These are phyloP conservation scores for Cichlasoma orientale DNA, from an alignment of 2,797 vertebrate species.

Conservation along the genomic window DNA sequence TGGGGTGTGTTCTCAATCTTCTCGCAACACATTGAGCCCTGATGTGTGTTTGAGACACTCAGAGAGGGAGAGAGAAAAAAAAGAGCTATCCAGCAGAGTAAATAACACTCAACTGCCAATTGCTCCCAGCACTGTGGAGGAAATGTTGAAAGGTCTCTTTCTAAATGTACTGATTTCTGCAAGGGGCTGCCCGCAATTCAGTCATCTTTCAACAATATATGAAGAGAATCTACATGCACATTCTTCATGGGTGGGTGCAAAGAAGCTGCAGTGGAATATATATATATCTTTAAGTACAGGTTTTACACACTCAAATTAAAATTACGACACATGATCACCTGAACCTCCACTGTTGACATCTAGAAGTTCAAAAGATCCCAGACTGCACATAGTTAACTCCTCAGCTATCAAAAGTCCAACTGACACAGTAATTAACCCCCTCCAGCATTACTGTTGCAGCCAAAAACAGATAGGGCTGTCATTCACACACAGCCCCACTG, in stretches of 20 bases:
- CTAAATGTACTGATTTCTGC: constrained; percentile 23
- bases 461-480: constrained; percentile 19
- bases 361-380: constrained; percentile 5
- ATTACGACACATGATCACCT: neutral
- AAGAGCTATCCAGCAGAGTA: constrained; percentile 46
- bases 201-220: neutral
- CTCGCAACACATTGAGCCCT: constrained; percentile 74
- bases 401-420: neutral
- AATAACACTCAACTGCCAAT: constrained; percentile 64
- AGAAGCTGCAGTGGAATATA: neutral
- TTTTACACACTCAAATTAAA: neutral
- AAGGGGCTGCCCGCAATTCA: neutral
- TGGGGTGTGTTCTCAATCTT: constrained; percentile 84
- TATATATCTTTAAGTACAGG: neutral
- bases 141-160: constrained; percentile 30
- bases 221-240: neutral
- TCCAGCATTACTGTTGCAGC: constrained; percentile 9
- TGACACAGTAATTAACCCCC: neutral
- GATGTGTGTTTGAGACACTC: constrained; percentile 54
- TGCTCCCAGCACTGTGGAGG: constrained; percentile 27
- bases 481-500: constrained; percentile 13
- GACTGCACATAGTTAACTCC: neutral
- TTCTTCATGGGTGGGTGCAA: neutral
- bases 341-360: neutral
- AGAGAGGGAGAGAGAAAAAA: constrained; percentile 1